A percentile compares a stretch with the other conserved stretches of the same genome.
Evolutionary conservation across 64 coral and sea anemone genomes (phyloP).

Genomic region (Actinia tenebrosa): DNA sequence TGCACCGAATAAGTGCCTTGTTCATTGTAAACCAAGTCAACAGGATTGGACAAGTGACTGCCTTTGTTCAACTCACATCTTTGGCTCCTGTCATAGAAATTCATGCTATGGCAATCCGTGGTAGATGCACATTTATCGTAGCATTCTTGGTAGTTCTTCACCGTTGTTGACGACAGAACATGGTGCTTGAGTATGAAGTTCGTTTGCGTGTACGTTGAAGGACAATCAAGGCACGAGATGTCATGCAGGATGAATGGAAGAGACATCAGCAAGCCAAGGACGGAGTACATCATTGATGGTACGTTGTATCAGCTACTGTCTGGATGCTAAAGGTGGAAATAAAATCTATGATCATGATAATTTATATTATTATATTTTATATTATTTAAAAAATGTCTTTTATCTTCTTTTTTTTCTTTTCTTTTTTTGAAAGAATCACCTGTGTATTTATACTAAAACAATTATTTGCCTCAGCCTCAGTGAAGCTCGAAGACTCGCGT

Average conservation of each 20-base stretch:
- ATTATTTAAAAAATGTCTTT: no score
- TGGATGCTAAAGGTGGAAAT: no score
- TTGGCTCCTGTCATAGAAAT: neutral
- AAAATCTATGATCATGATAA: no score
- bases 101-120: conserved; percentile 1
- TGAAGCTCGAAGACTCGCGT: no score
- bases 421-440: no score
- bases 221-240: neutral
- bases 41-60: neutral
- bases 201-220: neutral
- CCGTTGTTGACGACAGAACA: neutral
- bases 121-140: neutral
- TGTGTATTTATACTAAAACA: no score
- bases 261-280: neutral
- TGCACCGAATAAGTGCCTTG: neutral
- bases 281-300: neutral
- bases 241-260: neutral
- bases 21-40: neutral
- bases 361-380: no score
- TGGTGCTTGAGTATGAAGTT: conserved; percentile 4
- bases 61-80: neutral
- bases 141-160: neutral
- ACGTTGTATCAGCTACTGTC: neutral
- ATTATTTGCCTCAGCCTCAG: no score
- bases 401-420: no score